Percentiles rank a stretch among this genome's conserved stretches.
Conservation (phyloP, 2,113 vertebrate genomes). For the Elephantulus edwardii region DNA sequence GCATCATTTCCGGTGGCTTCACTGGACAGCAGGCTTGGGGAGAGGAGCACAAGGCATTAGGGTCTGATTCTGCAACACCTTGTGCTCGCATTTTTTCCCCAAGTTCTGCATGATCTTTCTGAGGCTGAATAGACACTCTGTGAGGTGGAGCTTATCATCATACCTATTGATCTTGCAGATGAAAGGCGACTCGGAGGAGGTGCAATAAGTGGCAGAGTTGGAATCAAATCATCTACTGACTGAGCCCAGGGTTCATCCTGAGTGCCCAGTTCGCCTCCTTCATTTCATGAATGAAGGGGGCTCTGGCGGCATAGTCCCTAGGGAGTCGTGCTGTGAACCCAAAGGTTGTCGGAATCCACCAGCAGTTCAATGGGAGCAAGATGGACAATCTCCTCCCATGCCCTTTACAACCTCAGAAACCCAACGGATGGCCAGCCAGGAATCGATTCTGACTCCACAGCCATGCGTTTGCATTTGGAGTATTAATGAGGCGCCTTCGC, state of each 20-base stretch:
- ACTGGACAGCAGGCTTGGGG: neutral
- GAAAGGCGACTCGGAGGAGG: neutral
- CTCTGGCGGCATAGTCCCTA: no score
- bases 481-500: no score
- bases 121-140: neutral
- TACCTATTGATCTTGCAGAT: neutral
- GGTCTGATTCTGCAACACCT: neutral
- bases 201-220: neutral
- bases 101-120: neutral
- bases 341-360: no score
- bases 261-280: fast-evolving
- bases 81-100: neutral
- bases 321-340: no score
- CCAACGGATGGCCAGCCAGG: no score
- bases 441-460: no score
- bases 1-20: neutral
- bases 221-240: neutral
- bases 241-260: neutral
- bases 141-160: neutral
- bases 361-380: no score
- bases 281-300: fast-evolving
- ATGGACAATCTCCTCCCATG: no score
- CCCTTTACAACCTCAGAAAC: no score
- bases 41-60: fast-evolving
- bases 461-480: no score